phyloP scores from a whole-genome alignment of 2,888 invertebrate genomes.

The Eupsilia transversa region DNA sequence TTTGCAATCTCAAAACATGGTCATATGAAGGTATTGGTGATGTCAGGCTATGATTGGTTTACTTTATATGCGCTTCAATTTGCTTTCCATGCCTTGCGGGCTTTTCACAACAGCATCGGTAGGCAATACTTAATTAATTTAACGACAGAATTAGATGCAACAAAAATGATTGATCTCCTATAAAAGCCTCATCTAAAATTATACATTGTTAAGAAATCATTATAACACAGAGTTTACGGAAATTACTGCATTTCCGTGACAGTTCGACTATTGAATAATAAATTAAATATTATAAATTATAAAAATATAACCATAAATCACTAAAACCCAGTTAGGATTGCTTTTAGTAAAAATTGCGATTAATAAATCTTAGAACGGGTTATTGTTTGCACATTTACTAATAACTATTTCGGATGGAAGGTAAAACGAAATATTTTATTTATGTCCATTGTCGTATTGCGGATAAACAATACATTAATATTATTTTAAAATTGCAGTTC shows the following conservation, averaged over 20 bases:
- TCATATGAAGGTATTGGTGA: neutral
- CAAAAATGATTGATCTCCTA: neutral
- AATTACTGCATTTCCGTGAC: conserved; percentile 40
- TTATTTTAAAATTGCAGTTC: neutral
- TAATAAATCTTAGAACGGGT: conserved; percentile 53
- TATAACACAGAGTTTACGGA: conserved; percentile 19
- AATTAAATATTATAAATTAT: conserved; percentile 35
- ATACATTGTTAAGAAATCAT: conserved; percentile 28
- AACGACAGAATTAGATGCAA: conserved; percentile 10
- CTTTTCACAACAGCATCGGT: conserved; percentile 9
- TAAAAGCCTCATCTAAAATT: conserved; percentile 24
- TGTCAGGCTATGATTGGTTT: neutral
- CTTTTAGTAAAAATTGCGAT: conserved; percentile 50
- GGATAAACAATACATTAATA: conserved; percentile 14
- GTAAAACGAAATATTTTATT: conserved; percentile 9
- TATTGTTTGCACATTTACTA: conserved; percentile 20
- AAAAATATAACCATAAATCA: conserved; percentile 54
- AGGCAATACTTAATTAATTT: conserved; percentile 35
- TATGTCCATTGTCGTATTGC: conserved; percentile 11
- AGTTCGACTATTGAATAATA: conserved; percentile 15
- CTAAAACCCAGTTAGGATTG: conserved; percentile 43
- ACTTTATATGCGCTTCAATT: conserved; percentile 7
- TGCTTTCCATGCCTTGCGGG: conserved; percentile 26
- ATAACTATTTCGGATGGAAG: conserved; percentile 7
- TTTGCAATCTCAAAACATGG: neutral